Conservation (phyloP, 35 echinoderm and acorn worm genomes). For the Patiria miniata region DNA sequence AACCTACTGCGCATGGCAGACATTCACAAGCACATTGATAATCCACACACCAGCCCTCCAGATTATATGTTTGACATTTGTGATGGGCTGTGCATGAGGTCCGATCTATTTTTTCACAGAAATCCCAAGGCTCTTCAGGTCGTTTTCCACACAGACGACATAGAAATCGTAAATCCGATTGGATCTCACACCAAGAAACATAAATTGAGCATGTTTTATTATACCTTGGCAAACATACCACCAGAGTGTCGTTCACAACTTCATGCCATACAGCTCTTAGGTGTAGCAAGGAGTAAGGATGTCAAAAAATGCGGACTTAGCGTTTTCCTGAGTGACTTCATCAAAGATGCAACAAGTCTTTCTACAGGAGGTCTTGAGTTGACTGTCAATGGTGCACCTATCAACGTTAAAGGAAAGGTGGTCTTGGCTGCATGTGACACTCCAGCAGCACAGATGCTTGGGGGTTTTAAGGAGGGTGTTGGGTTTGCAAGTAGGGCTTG, state of each 20-base stretch:
- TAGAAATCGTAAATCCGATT: conserved; percentile 68
- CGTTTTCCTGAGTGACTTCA: conserved; percentile 35
- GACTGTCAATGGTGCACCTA: conserved; percentile 15
- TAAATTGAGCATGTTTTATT: conserved; percentile 53
- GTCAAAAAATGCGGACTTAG: conserved; percentile 31
- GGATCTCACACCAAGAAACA: conserved; percentile 54
- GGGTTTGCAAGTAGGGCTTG: conserved; percentile 57
- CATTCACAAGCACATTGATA: background rate
- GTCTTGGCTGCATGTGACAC: conserved; percentile 55
- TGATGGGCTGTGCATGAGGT: background rate
- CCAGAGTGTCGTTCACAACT: conserved; percentile 42
- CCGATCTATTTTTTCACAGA: background rate
- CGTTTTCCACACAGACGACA: conserved; percentile 25
- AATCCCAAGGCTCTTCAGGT: conserved; percentile 26
- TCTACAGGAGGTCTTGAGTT: conserved; percentile 17
- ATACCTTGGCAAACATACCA: conserved; percentile 50
- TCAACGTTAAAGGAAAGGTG: conserved; percentile 41
- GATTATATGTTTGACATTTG: background rate
- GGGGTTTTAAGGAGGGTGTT: conserved; percentile 74
- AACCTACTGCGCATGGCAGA: background rate
- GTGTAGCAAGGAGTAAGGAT: conserved; percentile 39
- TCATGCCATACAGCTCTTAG: conserved; percentile 47
- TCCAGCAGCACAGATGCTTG: conserved; percentile 60
- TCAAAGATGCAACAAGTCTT: background rate
- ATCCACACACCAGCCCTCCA: conserved; percentile 3